Evolutionary conservation across 2,113 vertebrate species (phyloP).

Genomic region (Mus pahari): DNA sequence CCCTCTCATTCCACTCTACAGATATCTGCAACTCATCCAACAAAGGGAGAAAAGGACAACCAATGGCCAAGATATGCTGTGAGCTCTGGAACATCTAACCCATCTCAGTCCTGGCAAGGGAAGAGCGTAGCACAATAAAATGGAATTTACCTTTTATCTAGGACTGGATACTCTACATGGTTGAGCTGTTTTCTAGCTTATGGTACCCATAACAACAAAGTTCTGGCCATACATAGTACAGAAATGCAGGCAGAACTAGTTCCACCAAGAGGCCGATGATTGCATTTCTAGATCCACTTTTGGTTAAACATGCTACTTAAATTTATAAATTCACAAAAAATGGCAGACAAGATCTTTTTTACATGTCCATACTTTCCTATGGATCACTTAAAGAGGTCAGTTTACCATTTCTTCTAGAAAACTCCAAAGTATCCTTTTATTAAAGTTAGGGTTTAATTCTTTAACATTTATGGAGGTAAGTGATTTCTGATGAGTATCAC

Average conservation of each 20-base stretch:
- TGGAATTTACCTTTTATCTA: background rate
- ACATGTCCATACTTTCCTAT: background rate
- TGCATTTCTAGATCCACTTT: background rate
- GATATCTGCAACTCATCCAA: background rate
- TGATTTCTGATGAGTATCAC: background rate
- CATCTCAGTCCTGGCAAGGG: background rate
- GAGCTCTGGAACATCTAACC: background rate
- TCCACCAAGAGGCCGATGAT: background rate
- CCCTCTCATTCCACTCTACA: background rate
- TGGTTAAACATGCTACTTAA: background rate
- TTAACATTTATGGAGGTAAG: background rate
- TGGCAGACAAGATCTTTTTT: background rate
- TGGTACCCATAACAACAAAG: background rate
- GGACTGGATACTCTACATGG: background rate
- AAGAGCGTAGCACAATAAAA: background rate
- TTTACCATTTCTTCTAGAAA: background rate
- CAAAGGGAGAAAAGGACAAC: background rate
- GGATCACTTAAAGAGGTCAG: background rate
- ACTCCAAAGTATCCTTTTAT: background rate
- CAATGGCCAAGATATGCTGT: background rate
- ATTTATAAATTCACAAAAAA: background rate
- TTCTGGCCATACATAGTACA: background rate
- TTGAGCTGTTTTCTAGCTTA: background rate
- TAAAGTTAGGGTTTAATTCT: background rate
- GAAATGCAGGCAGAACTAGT: background rate